Evolutionary conservation across 2,888 invertebrate species (phyloP).

Genomic region (Callinectes sapidus): DNA sequence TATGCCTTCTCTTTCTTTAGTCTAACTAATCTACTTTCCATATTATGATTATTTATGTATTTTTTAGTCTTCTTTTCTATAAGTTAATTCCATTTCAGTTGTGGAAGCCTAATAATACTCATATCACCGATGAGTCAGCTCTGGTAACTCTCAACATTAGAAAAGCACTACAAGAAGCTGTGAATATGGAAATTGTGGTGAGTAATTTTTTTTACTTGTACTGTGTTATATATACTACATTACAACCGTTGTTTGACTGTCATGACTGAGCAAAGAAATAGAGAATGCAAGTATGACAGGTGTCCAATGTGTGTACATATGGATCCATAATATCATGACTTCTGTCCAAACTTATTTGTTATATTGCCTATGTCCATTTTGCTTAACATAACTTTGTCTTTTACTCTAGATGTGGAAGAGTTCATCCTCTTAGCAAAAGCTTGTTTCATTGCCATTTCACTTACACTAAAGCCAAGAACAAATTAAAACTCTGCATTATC

Average conservation of each 20-base stretch:
- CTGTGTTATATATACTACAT: background rate
- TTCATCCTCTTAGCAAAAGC: background rate
- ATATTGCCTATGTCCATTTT: background rate
- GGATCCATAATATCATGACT: background rate
- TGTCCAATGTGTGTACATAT: background rate
- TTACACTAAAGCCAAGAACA: too few species aligned
- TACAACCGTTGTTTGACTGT: background rate
- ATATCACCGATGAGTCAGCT: background rate
- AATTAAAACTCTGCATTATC: too few species aligned
- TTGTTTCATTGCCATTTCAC: background rate
- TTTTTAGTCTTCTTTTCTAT: background rate
- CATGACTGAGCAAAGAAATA: background rate
- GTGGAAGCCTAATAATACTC: background rate
- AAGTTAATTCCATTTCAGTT: background rate
- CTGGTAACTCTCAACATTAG: background rate
- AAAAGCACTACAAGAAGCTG: conserved; percentile 44
- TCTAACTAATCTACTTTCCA: too few species aligned
- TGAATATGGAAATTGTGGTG: conserved; percentile 64
- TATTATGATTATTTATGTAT: background rate
- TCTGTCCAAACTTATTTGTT: background rate
- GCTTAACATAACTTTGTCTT: background rate
- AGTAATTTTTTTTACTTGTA: background rate
- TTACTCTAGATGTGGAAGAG: background rate
- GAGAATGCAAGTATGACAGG: background rate
- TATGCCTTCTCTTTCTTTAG: too few species aligned